Evolutionary conservation across 2,113 vertebrate genomes (phyloP), one percentile per base, ranked within the genome.

Genomic region (Hirundichthys speculiger): DNA sequence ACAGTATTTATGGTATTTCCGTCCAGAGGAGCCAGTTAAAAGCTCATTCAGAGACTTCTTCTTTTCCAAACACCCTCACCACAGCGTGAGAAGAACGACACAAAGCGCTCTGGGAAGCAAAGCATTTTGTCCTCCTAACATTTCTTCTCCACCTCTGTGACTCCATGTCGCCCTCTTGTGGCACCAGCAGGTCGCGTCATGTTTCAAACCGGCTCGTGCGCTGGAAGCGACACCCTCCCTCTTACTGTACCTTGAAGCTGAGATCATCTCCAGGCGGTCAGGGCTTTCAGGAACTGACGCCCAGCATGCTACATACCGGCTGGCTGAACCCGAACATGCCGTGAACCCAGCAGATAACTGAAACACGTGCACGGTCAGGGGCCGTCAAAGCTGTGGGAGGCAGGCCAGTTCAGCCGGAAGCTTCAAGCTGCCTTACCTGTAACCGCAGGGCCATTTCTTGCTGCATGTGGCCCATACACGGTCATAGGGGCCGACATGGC

Each of bases 381-480:
- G 45, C 42, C 30, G 15, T 25, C n/a, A 49, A 45, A 67, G 49
- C 49, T 56, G 20, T 27, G 42, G 39, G 41, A 54, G 15, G 45
- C n/a, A 5, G 20, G 30, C 12, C 30, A 16, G 27, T 41, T 53
- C 57, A 65, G 45, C 38, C 60, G 40, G 51, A 40, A 46, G 38
- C 61, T 8, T 27, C 60, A 38, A 38, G 47, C 57, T 22, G 27
- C 40, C 77, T 86, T 86, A 87, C 86, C 83, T 88, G 70, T 47
- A 42, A 43, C 5, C 25, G 60, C 14, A 50, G 14, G 61, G 50
- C 2, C 39, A 22, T 45, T n/a, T n/a, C 16, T 27, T 6, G 25
- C 25, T 27, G 6, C 25, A 27, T 27, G 25, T 3, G 25, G 25
- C 6, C 25, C 3, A 6, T 27, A 27, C 25, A 27, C 3, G 3